A percentile compares a stretch with the other conserved stretches of the same genome.
phyloP scores from a whole-genome alignment of 2,888 invertebrate genomes.

The Andrena haemorrhoa region DNA sequence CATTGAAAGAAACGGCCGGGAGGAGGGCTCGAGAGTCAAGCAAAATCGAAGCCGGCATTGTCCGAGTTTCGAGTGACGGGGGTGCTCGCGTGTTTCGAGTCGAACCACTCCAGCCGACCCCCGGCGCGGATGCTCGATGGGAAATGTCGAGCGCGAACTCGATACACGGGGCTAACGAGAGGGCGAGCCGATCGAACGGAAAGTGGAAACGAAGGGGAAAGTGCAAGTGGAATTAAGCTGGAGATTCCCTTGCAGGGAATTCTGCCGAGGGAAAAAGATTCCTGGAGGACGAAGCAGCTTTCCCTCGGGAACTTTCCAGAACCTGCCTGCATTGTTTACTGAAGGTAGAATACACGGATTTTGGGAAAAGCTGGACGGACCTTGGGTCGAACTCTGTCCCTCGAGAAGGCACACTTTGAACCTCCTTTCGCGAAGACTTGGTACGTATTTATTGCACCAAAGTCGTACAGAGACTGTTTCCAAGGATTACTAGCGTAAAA shows the following conservation, averaged over 20 bases:
- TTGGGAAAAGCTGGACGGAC: not conserved
- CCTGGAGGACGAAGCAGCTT: not conserved
- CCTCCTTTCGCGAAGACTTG: not conserved
- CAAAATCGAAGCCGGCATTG: slow-evolving; percentile 65
- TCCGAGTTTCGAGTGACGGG: slow-evolving; percentile 64
- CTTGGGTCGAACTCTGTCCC: not conserved
- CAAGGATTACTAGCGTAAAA: no score
- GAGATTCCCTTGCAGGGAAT: slow-evolving; percentile 32
- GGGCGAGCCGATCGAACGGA: slow-evolving; percentile 22
- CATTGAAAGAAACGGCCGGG: slow-evolving; percentile 30
- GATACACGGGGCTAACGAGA: slow-evolving; percentile 66
- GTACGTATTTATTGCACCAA: not conserved
- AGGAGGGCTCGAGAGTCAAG: slow-evolving; percentile 39
- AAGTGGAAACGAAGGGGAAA: slow-evolving; percentile 50
- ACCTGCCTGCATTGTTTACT: not conserved
- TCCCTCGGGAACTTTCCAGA: slow-evolving; percentile 1
- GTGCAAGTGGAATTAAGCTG: slow-evolving; percentile 57
- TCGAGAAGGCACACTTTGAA: not conserved
- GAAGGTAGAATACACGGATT: not conserved
- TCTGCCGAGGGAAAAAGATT: slow-evolving; percentile 3
- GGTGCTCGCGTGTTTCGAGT: slow-evolving; percentile 41
- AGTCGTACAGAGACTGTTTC: no score
- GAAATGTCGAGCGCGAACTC: slow-evolving; percentile 63
- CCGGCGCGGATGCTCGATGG: slow-evolving; percentile 34
- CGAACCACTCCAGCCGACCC: slow-evolving; percentile 40